Percentiles rank a stretch among this genome's conserved stretches.
These are phyloP conservation scores for Philaethria dido DNA, from an alignment of 2,888 invertebrate species.

Conservation along the genomic window DNA sequence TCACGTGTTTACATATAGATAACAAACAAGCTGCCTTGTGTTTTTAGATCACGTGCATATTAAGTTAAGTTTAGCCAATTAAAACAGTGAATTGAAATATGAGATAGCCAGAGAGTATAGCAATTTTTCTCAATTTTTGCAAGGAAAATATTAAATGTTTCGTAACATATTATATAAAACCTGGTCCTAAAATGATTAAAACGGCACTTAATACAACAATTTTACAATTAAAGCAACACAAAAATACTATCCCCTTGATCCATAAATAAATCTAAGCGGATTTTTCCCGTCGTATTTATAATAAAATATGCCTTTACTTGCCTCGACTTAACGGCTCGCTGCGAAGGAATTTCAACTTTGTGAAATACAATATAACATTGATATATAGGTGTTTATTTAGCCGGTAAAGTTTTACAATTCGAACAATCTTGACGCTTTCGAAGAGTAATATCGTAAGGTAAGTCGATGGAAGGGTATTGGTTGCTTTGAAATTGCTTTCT, in stretches of 20 bases:
- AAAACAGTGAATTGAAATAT: neutral
- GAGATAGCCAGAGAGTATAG: neutral
- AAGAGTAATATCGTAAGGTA: conserved; percentile 26
- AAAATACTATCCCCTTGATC: neutral
- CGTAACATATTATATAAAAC: neutral
- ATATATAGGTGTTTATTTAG: conserved; percentile 20
- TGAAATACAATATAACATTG: conserved; percentile 22
- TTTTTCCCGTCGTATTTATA: conserved; percentile 3
- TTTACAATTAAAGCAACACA: neutral
- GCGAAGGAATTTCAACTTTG: conserved; percentile 21
- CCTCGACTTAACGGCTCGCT: neutral
- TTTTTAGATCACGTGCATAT: too few species aligned
- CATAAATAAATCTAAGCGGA: conserved; percentile 7
- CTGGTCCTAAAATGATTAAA: neutral
- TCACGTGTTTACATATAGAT: too few species aligned
- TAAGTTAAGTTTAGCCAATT: neutral
- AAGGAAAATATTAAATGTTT: neutral
- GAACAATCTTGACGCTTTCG: conserved; percentile 19
- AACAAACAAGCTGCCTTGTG: too few species aligned
- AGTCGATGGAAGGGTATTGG: conserved; percentile 18
- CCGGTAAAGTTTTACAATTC: conserved; percentile 18
- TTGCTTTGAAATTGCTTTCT: conserved; percentile 22
- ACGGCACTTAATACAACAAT: neutral
- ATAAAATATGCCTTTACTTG: conserved; percentile 17
- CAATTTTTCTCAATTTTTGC: neutral